These are phyloP conservation scores for Crenichthys baileyi DNA, from an alignment of 2,797 vertebrate species.

Conservation along the genomic window DNA sequence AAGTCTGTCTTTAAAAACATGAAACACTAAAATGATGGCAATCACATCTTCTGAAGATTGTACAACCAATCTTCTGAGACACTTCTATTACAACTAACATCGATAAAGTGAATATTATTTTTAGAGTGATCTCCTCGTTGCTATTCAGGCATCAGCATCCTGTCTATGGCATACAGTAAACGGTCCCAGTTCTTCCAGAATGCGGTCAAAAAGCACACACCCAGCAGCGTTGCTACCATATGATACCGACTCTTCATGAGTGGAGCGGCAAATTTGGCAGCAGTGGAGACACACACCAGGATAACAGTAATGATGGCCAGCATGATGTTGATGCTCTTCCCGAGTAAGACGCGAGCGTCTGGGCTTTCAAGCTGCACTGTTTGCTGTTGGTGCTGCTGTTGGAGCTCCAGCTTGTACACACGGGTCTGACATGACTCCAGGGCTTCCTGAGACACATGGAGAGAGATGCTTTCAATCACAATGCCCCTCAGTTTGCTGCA, in stretches of 20 bases:
- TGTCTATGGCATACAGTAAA: constrained; percentile 81
- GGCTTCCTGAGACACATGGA: constrained; percentile 83
- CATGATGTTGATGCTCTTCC: constrained; percentile 97
- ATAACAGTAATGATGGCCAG: constrained; percentile 95
- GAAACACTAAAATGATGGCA: constrained; percentile 25
- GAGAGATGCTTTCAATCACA: constrained; percentile 5
- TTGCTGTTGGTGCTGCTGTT: constrained; percentile 95
- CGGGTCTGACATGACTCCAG: constrained; percentile 96
- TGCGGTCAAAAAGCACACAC: constrained; percentile 86
- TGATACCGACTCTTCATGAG: constrained; percentile 92
- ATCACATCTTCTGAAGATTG: constrained; percentile 64
- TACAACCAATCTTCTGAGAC: constrained; percentile 75
- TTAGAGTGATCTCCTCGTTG: background rate
- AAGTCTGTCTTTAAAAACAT: constrained; percentile 44
- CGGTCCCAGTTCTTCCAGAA: constrained; percentile 96
- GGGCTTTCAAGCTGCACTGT: constrained; percentile 92
- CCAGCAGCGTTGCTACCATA: constrained; percentile 86
- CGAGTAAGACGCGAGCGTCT: constrained; percentile 89
- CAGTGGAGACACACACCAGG: constrained; percentile 95
- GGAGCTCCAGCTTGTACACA: constrained; percentile 93
- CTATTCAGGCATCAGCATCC: constrained; percentile 86
- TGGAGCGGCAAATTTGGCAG: constrained; percentile 92
- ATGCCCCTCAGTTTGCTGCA: background rate
- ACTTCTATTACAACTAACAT: constrained; percentile 35
- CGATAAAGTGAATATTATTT: constrained; percentile 16